Conservation (phyloP, 1,140 invertebrate species). For the Macrosteles quadrilineatus region DNA sequence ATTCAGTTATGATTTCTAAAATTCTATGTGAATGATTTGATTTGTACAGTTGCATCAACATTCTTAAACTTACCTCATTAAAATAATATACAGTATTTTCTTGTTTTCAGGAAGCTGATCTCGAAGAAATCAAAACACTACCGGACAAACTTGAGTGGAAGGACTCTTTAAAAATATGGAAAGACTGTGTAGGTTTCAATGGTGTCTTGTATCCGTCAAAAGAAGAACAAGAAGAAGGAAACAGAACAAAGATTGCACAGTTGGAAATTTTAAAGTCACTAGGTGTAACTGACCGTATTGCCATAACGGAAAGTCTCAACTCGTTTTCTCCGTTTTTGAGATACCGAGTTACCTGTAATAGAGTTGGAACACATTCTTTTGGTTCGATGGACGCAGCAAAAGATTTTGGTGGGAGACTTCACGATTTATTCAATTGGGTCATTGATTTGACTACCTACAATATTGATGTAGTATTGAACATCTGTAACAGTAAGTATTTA, state of each 20-base stretch:
- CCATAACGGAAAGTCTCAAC: conserved; percentile 26
- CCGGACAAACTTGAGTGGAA: conserved; percentile 52
- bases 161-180: conserved; percentile 54
- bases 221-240: conserved; percentile 31
- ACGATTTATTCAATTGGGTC: conserved; percentile 59
- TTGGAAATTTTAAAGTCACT: conserved; percentile 22
- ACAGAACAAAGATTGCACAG: conserved; percentile 30
- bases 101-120: conserved; percentile 48
- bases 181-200: conserved; percentile 49
- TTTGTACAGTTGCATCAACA: no score
- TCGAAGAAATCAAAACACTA: conserved; percentile 48
- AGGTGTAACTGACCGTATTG: conserved; percentile 27
- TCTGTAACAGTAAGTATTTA: conserved; percentile 46
- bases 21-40: no score
- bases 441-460: conserved; percentile 59
- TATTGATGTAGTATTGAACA: conserved; percentile 58
- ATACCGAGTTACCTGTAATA: conserved; percentile 60
- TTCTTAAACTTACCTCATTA: no score
- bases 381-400: conserved; percentile 56
- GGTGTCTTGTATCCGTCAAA: conserved; percentile 46
- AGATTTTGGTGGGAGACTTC: conserved; percentile 56
- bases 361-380: conserved; percentile 57
- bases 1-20: no score
- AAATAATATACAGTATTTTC: no score
- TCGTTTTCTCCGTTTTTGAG: conserved; percentile 46